Conservation (phyloP, 2,797 vertebrate species). For the Micromesistius poutassou region DNA sequence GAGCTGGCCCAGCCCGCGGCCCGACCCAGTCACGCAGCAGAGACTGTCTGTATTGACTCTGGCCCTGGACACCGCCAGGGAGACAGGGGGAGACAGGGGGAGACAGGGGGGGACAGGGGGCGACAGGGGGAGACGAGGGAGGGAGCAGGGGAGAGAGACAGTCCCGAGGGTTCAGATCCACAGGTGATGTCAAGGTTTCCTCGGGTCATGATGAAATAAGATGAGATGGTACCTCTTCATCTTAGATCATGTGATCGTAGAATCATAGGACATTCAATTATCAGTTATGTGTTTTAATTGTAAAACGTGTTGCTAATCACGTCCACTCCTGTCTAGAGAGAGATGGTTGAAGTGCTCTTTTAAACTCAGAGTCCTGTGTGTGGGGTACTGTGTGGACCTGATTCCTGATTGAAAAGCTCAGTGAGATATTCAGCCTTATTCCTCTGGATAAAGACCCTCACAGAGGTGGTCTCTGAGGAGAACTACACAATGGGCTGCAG, state of each 20-base stretch:
- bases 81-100: background rate
- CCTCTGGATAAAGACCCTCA: no score
- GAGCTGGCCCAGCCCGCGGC: background rate
- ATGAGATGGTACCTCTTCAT: background rate
- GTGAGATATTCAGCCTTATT: no score
- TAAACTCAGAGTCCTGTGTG: no score
- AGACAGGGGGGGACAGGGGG: background rate
- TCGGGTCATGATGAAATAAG: background rate
- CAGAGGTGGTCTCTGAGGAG: no score
- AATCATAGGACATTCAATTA: background rate
- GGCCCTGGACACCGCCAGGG: background rate
- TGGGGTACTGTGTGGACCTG: no score
- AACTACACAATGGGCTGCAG: no score
- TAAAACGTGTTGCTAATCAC: no score
- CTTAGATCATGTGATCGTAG: background rate
- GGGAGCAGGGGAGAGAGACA: background rate
- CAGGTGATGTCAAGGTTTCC: background rate
- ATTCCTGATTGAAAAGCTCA: no score
- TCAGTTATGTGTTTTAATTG: background rate
- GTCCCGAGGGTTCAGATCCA: background rate
- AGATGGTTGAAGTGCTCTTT: no score
- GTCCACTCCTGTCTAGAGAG: no score
- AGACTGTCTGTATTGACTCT: background rate
- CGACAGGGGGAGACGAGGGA: background rate
- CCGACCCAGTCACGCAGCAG: background rate